A percentile compares a stretch with the other conserved stretches of the same genome.
Evolutionary conservation across 2,113 vertebrate species (phyloP).

Genomic region (Propithecus coquereli): DNA sequence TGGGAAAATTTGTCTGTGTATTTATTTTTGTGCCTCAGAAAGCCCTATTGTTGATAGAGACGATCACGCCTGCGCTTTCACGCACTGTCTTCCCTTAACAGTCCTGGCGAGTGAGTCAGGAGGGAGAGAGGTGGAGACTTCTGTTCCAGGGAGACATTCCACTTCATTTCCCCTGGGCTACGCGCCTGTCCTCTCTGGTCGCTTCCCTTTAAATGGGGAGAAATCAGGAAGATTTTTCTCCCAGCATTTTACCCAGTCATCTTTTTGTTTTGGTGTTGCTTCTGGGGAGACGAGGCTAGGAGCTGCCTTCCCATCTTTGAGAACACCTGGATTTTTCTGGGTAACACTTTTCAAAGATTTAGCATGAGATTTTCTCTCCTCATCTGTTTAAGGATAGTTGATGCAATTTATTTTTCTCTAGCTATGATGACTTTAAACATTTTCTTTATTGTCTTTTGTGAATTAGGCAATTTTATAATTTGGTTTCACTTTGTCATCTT

Average conservation of each 20-base stretch:
- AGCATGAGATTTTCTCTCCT: not conserved
- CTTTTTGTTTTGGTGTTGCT: not conserved
- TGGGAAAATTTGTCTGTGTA: not conserved
- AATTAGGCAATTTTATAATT: constrained; percentile 14
- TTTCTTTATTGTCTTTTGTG: not conserved
- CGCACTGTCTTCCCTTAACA: not conserved
- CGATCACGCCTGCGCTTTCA: not conserved
- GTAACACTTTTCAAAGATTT: not conserved
- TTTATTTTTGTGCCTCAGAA: not conserved
- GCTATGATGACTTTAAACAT: not conserved
- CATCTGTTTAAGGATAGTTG: not conserved
- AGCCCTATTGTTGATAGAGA: not conserved
- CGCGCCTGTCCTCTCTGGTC: not conserved
- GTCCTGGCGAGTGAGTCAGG: not conserved
- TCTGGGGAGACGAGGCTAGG: not conserved
- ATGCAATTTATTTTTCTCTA: not conserved
- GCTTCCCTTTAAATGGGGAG: not conserved
- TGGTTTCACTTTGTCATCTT: not conserved
- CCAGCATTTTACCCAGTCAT: not conserved
- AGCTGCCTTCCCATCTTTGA: not conserved
- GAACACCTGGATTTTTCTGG: not conserved
- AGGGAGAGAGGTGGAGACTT: not conserved
- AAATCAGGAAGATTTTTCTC: not conserved
- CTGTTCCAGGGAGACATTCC: not conserved
- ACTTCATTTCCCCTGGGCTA: not conserved